Percentiles rank a stretch among this genome's conserved stretches.
These are phyloP conservation scores for Enteromius afrohamiltoni DNA, from an alignment of 2,797 vertebrate species.

Conservation along the genomic window DNA sequence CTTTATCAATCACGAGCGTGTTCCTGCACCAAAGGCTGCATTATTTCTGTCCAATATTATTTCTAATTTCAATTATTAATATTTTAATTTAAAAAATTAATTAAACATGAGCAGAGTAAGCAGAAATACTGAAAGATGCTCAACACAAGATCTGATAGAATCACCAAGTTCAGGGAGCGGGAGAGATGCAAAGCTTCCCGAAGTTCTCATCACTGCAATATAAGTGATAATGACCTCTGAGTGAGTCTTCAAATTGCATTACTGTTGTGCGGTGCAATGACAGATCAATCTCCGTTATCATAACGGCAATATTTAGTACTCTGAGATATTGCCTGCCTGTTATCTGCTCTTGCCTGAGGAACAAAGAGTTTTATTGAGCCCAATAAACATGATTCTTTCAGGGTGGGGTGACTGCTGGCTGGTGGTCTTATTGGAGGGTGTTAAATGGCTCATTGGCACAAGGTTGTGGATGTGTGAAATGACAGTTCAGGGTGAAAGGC, in stretches of 20 bases:
- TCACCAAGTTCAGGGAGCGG: not conserved
- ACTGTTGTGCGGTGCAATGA: conserved; percentile 32
- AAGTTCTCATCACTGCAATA: conserved; percentile 30
- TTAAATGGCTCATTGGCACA: conserved; percentile 93
- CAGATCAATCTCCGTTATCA: conserved; percentile 45
- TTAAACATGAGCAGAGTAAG: conserved; percentile 48
- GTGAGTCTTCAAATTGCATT: conserved; percentile 32
- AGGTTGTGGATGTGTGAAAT: conserved; percentile 77
- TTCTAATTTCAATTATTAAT: conserved; percentile 56
- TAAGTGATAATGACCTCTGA: conserved; percentile 42
- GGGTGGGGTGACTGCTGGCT: conserved; percentile 68
- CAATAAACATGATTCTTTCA: conserved; percentile 78
- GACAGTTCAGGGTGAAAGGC: conserved; percentile 80
- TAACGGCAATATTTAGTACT: conserved; percentile 52
- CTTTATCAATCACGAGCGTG: conserved; percentile 49
- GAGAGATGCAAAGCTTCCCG: conserved; percentile 26
- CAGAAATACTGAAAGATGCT: conserved; percentile 41
- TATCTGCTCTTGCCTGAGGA: conserved; percentile 71
- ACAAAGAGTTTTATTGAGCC: conserved; percentile 80
- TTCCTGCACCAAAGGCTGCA: conserved; percentile 36
- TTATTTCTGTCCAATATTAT: conserved; percentile 42
- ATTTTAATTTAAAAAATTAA: conserved; percentile 54
- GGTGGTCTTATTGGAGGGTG: conserved; percentile 74
- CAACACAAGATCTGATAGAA: conserved; percentile 15
- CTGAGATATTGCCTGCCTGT: conserved; percentile 52